Evolutionary conservation across 2,888 invertebrate genomes (phyloP), one percentile per base, ranked within the genome.

Genomic region (Drepanosiphum platanoidis): DNA sequence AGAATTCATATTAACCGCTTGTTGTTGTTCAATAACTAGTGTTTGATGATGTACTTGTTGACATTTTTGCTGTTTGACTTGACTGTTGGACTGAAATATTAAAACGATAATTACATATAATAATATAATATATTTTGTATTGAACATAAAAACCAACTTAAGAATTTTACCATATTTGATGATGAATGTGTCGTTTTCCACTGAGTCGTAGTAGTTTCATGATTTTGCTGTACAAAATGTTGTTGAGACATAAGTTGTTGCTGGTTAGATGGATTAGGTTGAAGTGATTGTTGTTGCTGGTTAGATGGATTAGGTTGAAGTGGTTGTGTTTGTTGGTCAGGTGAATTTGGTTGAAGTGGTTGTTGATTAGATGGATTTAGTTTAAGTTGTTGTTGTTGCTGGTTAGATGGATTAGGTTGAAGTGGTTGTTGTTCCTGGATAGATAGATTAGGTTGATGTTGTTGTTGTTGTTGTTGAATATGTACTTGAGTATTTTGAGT

Each of bases 401-500:
- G 93, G 90, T 88, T 93, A 93, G 88, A 93, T 93, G 87, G 93
- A 89, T 78, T 92, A 89, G 30, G 89, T 92, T 89, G 87, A 92
- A 92, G 92, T 88, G 91, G 92, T 87, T 93, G 89, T 79, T 92
- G 89, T n/a, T n/a, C n/a, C n/a, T n/a, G n/a, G n/a, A n/a, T n/a
- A n/a, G n/a, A n/a, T n/a, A n/a, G n/a, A n/a, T n/a, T n/a, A n/a
- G n/a, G n/a, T n/a, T n/a, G n/a, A n/a, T n/a, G n/a, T n/a, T n/a
- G n/a, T n/a, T n/a, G n/a, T n/a, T n/a, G n/a, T n/a, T n/a, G n/a
- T 52, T 88, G 88, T 86, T 87, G 86, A 58, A 88, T 75, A 3
- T 89, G 89, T 74, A 88, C 88, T 80, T 89, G 89, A 58, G 88
- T 78, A 74, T 87, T 87, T 77, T 87, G 88, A 75, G 71, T 79